Evolutionary conservation across 1,140 invertebrate genomes (phyloP).

Genomic region (Globodera ellingtonae): DNA sequence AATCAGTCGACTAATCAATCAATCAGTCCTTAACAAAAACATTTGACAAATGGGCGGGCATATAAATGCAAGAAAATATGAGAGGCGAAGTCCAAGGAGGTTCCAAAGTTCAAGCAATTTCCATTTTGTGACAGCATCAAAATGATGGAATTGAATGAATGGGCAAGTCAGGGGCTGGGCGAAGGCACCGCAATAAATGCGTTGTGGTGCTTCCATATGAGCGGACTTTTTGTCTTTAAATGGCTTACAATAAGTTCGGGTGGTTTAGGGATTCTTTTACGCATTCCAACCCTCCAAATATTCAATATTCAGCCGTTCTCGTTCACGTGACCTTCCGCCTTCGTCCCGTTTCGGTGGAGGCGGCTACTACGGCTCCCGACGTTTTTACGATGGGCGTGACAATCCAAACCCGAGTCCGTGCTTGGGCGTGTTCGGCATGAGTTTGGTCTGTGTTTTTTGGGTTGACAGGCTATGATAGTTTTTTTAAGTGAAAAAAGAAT

Average conservation of each 20-base stretch:
- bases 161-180: no score
- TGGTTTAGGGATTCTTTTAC: not conserved
- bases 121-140: not conserved
- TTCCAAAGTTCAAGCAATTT: not conserved
- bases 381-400: conserved; percentile 39
- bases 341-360: conserved; percentile 3
- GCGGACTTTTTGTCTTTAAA: conserved; percentile 1
- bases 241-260: not conserved
- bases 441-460: conserved; percentile 38
- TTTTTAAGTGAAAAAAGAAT: no score
- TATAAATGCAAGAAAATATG: no score
- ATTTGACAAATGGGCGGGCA: not conserved
- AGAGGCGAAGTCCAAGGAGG: not conserved
- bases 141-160: no score
- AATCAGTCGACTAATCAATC: conserved; percentile 23
- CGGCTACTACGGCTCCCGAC: conserved; percentile 15
- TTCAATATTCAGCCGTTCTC: conserved; percentile 33
- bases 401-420: conserved; percentile 41
- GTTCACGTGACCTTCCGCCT: conserved; percentile 13
- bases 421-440: conserved; percentile 51
- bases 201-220: not conserved
- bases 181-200: not conserved
- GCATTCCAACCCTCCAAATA: not conserved
- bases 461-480: no score
- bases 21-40: conserved; percentile 3